Conservation (phyloP, 2,888 invertebrate genomes). For the Chymomyza fuscimana region DNA sequence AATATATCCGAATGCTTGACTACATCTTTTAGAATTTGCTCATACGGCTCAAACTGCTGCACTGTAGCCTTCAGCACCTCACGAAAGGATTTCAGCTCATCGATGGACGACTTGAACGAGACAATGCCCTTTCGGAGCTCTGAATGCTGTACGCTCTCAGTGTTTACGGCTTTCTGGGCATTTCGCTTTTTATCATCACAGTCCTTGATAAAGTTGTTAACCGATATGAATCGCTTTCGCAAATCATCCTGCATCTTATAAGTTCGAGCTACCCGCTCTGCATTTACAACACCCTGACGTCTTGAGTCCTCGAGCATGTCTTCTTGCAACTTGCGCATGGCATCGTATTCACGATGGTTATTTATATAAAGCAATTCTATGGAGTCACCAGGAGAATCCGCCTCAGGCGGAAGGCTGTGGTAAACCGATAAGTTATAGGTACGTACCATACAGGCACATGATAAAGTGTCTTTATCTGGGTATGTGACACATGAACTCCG, state of each 20-base stretch:
- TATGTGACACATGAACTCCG: too few relatives aligned
- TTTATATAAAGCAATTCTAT: conserved; percentile 75
- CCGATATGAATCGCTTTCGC: conserved; percentile 76
- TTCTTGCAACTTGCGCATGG: conserved; percentile 72
- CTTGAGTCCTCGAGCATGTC: conserved; percentile 73
- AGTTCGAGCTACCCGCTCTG: conserved; percentile 66
- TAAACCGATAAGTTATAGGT: background rate
- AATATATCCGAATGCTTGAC: conserved; percentile 72
- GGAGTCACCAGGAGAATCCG: conserved; percentile 77
- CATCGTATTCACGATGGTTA: conserved; percentile 75
- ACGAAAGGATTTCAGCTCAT: conserved; percentile 69
- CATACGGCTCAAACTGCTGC: conserved; percentile 76
- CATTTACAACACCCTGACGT: conserved; percentile 64
- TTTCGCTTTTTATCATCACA: conserved; percentile 74
- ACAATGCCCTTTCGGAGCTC: conserved; percentile 65
- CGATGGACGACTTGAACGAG: conserved; percentile 58
- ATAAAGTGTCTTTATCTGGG: too few relatives aligned
- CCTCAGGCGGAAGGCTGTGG: conserved; percentile 74
- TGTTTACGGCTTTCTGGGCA: conserved; percentile 70
- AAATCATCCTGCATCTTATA: conserved; percentile 68
- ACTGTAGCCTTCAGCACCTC: conserved; percentile 71
- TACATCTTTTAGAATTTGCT: conserved; percentile 76
- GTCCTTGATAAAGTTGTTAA: conserved; percentile 78
- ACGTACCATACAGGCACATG: too few relatives aligned
- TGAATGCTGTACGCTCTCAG: conserved; percentile 64